Evolutionary conservation across 2,113 vertebrate genomes (phyloP), one percentile per base, ranked within the genome.

Genomic region (Lota lota): DNA sequence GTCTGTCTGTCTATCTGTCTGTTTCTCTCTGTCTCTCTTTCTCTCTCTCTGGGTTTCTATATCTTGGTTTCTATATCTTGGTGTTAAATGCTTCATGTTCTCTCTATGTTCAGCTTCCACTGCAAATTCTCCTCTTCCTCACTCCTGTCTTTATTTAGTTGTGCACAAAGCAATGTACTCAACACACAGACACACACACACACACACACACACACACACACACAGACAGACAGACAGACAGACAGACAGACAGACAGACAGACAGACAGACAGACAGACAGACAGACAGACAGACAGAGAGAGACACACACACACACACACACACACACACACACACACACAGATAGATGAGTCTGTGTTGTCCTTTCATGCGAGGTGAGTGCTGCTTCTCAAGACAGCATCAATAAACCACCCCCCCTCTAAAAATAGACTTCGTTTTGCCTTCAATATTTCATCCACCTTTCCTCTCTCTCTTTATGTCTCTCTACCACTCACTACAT

Each of bases 361-460:
- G 8, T 65, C 74, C 71, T 81, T 63, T 79, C 69, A 74, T 72
- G 63, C 73, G 64, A 18, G 73, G 78, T 70, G 76, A n/a, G 53
- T 56, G 53, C 16, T 18, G 53, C 53, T 14, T 74, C 73, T 53
- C 79, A 71, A 69, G 65, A 70, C 73, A 70, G 67, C 84, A 90
- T 92, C 80, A 91, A 90, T 91, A 90, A 91, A 90, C 88, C 71
- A 92, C 72, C 80, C 73, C 77, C 67, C 47, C 53, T 85, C 88
- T 85, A 88, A 88, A 90, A 90, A 86, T 88, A 90, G 76, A 77
- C 67, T 60, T 78, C 47, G 64, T 79, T 80, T 83, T 82, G 79
- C 72, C 50, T 83, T 92, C 50, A 92, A 92, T 90, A 89, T 90
- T 92, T 91, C 28, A 92, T 89, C 74, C 47, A 61, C 19, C 63